Conservation (phyloP, 2,797 vertebrate genomes). For the Arnoldichthys spilopterus region DNA sequence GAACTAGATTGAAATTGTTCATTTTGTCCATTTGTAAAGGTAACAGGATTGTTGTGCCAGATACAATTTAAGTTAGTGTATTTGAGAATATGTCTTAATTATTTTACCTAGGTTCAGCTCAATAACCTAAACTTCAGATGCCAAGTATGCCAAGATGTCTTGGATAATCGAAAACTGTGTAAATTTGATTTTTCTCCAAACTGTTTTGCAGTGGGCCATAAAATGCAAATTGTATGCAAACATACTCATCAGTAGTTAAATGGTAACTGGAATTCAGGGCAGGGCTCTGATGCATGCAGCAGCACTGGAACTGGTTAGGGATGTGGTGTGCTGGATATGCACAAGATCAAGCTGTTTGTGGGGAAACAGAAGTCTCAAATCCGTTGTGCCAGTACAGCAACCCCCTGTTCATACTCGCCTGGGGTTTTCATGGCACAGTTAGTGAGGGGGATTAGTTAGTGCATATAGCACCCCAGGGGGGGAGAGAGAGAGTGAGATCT, state of each 20-base stretch:
- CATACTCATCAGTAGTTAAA: neutral
- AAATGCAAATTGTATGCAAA: neutral
- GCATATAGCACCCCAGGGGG: slow-evolving; percentile 53
- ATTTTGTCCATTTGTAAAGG: no score
- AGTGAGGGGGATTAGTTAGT: slow-evolving; percentile 64
- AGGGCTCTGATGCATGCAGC: neutral
- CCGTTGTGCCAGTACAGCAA: slow-evolving; percentile 16
- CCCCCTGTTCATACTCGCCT: slow-evolving; percentile 41
- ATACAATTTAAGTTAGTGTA: no score
- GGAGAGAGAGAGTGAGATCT: slow-evolving; percentile 44
- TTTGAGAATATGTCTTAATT: no score
- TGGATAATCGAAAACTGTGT: no score
- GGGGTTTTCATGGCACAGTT: slow-evolving; percentile 58
- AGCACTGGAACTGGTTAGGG: neutral
- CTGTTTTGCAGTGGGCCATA: neutral
- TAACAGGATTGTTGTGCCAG: no score
- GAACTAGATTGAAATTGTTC: no score
- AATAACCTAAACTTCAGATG: no score
- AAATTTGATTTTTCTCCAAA: no score
- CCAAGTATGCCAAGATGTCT: no score
- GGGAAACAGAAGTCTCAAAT: slow-evolving; percentile 28
- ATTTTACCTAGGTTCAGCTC: no score
- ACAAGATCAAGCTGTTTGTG: neutral
- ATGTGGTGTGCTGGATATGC: neutral
- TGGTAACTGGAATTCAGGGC: slow-evolving; percentile 6